Conservation (phyloP, 1,140 invertebrate genomes). For the Bactericera cockerelli region DNA sequence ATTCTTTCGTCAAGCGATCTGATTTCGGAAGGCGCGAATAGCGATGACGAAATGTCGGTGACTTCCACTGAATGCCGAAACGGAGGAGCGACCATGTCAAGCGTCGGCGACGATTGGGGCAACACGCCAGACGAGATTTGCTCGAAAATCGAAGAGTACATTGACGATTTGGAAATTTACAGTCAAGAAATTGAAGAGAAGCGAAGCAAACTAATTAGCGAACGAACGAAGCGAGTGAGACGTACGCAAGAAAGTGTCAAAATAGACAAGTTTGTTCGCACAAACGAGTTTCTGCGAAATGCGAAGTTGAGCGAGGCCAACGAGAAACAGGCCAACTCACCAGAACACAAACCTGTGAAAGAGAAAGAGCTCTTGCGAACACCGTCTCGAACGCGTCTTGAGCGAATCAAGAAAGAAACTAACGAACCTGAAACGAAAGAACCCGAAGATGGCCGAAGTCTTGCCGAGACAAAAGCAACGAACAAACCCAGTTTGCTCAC, state of each 20-base stretch:
- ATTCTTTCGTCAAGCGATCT: neutral
- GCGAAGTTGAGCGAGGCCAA: neutral
- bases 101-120: neutral
- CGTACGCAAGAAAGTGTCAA: too few relatives aligned
- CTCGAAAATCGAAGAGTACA: conserved; percentile 2
- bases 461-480: too few relatives aligned
- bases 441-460: neutral
- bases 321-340: neutral
- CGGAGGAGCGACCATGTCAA: too few relatives aligned
- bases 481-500: neutral
- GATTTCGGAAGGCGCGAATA: neutral
- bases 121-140: conserved; percentile 2
- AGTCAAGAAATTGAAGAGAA: conserved; percentile 5
- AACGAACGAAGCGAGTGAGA: neutral
- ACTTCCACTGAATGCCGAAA: neutral
- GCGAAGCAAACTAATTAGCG: neutral
- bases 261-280: neutral
- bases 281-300: conserved; percentile 5
- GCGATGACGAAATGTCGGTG: neutral
- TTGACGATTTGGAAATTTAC: conserved; percentile 2
- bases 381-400: neutral
- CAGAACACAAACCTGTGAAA: neutral
- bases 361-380: neutral
- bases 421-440: neutral
- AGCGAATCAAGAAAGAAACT: neutral